phyloP scores from a whole-genome alignment of 2,888 invertebrate genomes.

The Smittia aterrima region DNA sequence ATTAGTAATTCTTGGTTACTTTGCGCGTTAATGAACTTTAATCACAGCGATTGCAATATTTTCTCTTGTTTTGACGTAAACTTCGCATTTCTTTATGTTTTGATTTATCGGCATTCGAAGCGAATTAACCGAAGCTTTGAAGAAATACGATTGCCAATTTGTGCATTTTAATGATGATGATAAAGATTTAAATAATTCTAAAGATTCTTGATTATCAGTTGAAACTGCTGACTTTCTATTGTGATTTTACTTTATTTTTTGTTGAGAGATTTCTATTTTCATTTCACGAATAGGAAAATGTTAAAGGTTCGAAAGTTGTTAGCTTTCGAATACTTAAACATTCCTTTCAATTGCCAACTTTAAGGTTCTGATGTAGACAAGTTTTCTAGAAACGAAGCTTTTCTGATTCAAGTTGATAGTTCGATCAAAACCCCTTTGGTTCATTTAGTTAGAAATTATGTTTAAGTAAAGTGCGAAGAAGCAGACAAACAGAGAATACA shows the following conservation, averaged over 20 bases:
- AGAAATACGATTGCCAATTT: constrained; percentile 1
- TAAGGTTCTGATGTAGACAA: too few relatives aligned
- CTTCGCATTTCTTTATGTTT: not conserved
- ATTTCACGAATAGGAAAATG: too few relatives aligned
- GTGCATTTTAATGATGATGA: not conserved
- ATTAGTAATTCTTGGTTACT: too few relatives aligned
- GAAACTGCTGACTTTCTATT: not conserved
- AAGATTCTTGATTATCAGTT: not conserved
- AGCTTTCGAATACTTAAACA: too few relatives aligned
- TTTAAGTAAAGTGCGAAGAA: not conserved
- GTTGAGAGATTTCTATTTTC: too few relatives aligned
- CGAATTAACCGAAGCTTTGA: not conserved
- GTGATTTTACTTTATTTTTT: too few relatives aligned
- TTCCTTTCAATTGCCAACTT: too few relatives aligned
- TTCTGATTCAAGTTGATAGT: not conserved
- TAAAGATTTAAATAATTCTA: not conserved
- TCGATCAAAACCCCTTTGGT: not conserved
- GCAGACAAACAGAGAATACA: constrained; percentile 1
- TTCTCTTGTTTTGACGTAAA: not conserved
- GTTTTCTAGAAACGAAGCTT: not conserved
- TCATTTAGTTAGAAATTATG: not conserved
- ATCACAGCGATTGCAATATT: not conserved
- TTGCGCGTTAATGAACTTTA: not conserved
- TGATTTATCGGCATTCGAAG: not conserved
- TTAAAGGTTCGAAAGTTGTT: too few relatives aligned